Base-by-base conservation (phyloP, 2,888 invertebrate genomes). In the Encarsia formosa region DNA sequence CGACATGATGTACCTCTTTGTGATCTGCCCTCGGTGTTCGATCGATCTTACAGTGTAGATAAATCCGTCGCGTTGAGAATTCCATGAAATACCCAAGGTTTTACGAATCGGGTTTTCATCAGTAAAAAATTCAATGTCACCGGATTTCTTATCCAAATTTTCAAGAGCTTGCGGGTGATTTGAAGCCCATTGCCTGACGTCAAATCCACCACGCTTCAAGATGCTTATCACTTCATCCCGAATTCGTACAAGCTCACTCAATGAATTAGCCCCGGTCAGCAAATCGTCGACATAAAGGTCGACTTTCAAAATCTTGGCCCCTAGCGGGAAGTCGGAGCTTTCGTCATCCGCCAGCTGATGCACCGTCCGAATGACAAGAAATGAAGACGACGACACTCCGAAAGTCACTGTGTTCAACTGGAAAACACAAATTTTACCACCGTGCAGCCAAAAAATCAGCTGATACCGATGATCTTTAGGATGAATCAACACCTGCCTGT, bases 231-330 rank as follows among this genome's bases (percentile, higher is more conserved):
- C 44, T 38, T 64, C 55, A 18, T 61, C 55, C 8, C 58, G 54
- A 11, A 59, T 15, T 23, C 51, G 11, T 0, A 57, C 6, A 3
- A 60, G 57, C 39, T 62, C 47, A 6, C 53, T 55, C 0, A 54
- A n/a, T 6, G 61, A 51, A 19, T 44, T 13, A 1, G 56, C 58
- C 13, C 62, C 63, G 1, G 61, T 43, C 8, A 65, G 19, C 1
- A 63, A 41, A 53, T 66, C 66, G 41, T 69, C 65, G 5, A 68
- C 62, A 38, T 68, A 67, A 11, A 63, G 55, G 34, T 65, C 60
- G 1, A 46, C 34, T 6, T 15, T 26, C n/a, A 62, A n/a, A 11
- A 54, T 38, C 18, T 52, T 16, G 4, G 57, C 39, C 8, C 60
- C 60, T 2, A 38, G 16, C 1, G 64, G 61, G 37, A 49, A 61